Evolutionary conservation across 2,797 vertebrate genomes (phyloP), one percentile per base, ranked within the genome.

Genomic region (Mycteria americana): DNA sequence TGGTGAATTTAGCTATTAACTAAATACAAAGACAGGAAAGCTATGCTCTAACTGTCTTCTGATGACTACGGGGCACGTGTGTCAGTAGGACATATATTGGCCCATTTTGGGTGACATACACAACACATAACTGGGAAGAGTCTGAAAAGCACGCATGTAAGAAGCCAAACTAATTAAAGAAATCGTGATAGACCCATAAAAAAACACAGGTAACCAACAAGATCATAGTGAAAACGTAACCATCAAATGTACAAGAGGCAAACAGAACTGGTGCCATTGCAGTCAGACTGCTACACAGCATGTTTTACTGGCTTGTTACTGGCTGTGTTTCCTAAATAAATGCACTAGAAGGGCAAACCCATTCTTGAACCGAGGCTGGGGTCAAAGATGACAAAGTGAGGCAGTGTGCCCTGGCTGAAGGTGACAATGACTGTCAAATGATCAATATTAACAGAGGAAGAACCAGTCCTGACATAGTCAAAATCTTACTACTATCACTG

Each of bases 11-110:
- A 43, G 27, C 12, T 54, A 4, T 11, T 64, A 30, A 48, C 3
- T 5, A 85, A 88, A 76, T 35, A 7, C 15, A 56, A 51, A 86
- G 59, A 16, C 23, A 80, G 18, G 25, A 73, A 41, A 73, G 19
- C 15, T 56, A 1, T 39, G 23, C 17, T 77, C n/a, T 62, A 45
- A 18, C 23, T 73, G 13, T 39, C 60, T 80, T 54, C 51, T 80
- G 75, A 33, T 0, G 1, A 7, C 79, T 35, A 15, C 0, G 0
- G 33, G 14, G 33, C 1, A 17, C 63, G 10, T 0, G 0, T 23
- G 41, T 54, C 63, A 33, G 7, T 9, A 56, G 53, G 28, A 76
- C 16, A 19, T 14, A 13, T 3, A 43, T 30, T 37, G 24, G 6
- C 48, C 60, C 28, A 21, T 69, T 94, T 74, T 31, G 18, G 27